These are phyloP conservation scores for Hemitrygon akajei DNA, from an alignment of 2,797 vertebrate species.

Conservation along the genomic window DNA sequence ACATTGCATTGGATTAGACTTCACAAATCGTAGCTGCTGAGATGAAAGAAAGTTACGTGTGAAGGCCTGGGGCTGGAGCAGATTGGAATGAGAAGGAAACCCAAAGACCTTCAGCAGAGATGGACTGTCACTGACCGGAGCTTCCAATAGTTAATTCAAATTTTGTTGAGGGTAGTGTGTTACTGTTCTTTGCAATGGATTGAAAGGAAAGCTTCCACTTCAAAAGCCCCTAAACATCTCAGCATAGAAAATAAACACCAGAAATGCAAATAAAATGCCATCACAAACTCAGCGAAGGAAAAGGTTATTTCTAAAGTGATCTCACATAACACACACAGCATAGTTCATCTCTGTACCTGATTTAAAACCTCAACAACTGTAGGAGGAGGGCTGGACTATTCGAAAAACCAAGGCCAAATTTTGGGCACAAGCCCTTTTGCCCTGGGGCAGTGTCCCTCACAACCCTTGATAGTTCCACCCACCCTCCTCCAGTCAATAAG, in stretches of 20 bases:
- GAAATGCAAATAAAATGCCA: constrained; percentile 13
- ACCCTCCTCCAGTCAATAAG: background rate
- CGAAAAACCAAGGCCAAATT: background rate
- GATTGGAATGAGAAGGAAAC: background rate
- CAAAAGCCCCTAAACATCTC: background rate
- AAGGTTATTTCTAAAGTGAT: constrained; percentile 19
- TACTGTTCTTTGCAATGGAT: background rate
- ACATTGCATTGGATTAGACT: background rate
- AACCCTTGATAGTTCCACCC: background rate
- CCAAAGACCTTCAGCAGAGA: background rate
- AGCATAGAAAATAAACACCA: background rate
- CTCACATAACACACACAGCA: constrained; percentile 1
- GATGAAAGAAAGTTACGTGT: background rate
- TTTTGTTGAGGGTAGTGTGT: background rate
- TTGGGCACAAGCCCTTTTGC: background rate
- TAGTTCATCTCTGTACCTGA: constrained; percentile 21
- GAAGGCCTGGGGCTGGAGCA: too few relatives aligned
- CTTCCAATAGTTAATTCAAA: background rate
- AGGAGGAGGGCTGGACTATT: background rate
- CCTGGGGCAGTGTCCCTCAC: background rate
- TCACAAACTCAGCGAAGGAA: constrained; percentile 20
- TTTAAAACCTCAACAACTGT: constrained; percentile 6
- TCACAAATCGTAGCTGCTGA: too few relatives aligned
- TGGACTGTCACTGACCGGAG: background rate
- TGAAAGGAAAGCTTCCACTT: background rate